Evolutionary conservation across 2,888 invertebrate species (phyloP).

Genomic region (Orgyia antiqua): DNA sequence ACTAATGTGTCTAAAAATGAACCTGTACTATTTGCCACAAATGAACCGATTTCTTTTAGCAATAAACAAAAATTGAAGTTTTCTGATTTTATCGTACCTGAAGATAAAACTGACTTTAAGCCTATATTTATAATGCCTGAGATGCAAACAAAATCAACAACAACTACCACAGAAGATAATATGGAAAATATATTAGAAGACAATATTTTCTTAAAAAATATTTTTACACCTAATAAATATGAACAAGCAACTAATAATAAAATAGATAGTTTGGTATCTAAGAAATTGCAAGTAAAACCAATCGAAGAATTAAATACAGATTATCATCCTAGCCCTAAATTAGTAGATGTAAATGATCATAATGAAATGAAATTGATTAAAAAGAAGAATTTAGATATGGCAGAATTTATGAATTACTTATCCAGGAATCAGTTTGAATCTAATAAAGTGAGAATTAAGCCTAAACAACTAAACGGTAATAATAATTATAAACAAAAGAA

Average conservation of each 20-base stretch:
- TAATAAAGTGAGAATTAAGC: conserved; percentile 48
- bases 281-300: conserved; percentile 24
- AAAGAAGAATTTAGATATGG: conserved; percentile 50
- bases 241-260: conserved; percentile 25
- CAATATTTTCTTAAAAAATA: conserved; percentile 59
- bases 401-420: conserved; percentile 56
- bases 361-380: conserved; percentile 41
- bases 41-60: conserved; percentile 24
- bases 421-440: conserved; percentile 64
- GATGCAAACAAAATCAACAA: conserved; percentile 13
- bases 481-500: conserved; percentile 34
- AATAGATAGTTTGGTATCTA: conserved; percentile 20
- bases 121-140: conserved; percentile 28
- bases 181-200: conserved; percentile 43
- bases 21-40: conserved; percentile 23
- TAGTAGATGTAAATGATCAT: conserved; percentile 35
- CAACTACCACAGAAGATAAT: conserved; percentile 27
- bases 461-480: conserved; percentile 27
- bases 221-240: conserved; percentile 35
- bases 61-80: conserved; percentile 23
- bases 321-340: conserved; percentile 44
- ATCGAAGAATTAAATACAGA: conserved; percentile 36
- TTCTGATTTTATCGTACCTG: conserved; percentile 31
- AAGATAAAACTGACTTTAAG: conserved; percentile 37
- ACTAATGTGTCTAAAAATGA: conserved; percentile 22